Conservation (phyloP, 2,113 vertebrate species). For the Geococcyx californianus region DNA sequence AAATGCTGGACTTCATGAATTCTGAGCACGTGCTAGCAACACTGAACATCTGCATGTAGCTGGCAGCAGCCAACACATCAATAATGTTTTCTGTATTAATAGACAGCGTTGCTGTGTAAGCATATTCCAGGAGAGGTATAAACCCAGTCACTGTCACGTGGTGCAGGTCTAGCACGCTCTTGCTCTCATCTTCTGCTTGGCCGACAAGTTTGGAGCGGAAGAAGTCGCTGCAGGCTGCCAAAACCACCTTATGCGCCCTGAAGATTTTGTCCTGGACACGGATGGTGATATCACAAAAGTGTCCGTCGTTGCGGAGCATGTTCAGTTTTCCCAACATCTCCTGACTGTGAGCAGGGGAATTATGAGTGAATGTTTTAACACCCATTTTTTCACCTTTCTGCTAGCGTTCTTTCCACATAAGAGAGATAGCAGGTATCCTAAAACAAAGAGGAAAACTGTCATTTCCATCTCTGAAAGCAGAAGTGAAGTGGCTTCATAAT, state of each 20-base stretch:
- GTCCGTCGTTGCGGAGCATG: slow-evolving; percentile 88
- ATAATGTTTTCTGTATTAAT: slow-evolving; percentile 99
- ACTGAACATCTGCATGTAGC: slow-evolving; percentile 99
- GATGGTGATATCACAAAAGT: slow-evolving; percentile 92
- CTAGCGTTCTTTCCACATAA: slow-evolving; percentile 67
- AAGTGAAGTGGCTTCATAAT: background rate
- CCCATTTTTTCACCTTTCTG: slow-evolving; percentile 82
- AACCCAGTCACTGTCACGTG: slow-evolving; percentile 97
- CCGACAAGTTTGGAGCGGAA: slow-evolving; percentile 91
- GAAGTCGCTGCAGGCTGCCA: slow-evolving; percentile 93
- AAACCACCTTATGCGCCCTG: slow-evolving; percentile 90
- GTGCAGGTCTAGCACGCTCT: slow-evolving; percentile 94
- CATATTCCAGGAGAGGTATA: slow-evolving; percentile 94
- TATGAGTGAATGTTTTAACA: slow-evolving; percentile 94
- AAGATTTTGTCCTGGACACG: slow-evolving; percentile 94
- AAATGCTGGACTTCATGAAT: slow-evolving; percentile 99
- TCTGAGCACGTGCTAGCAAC: slow-evolving; percentile 98
- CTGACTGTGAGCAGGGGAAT: slow-evolving; percentile 89
- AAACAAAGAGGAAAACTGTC: slow-evolving; percentile 55
- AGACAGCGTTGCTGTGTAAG: slow-evolving; percentile 95
- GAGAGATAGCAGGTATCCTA: slow-evolving; percentile 69
- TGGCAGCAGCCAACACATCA: slow-evolving; percentile 94
- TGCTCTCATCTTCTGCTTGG: slow-evolving; percentile 86
- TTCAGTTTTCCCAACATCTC: slow-evolving; percentile 95
- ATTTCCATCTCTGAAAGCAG: background rate